Conservation (phyloP, 2,113 vertebrate genomes). For the Mixornis gularis region DNA sequence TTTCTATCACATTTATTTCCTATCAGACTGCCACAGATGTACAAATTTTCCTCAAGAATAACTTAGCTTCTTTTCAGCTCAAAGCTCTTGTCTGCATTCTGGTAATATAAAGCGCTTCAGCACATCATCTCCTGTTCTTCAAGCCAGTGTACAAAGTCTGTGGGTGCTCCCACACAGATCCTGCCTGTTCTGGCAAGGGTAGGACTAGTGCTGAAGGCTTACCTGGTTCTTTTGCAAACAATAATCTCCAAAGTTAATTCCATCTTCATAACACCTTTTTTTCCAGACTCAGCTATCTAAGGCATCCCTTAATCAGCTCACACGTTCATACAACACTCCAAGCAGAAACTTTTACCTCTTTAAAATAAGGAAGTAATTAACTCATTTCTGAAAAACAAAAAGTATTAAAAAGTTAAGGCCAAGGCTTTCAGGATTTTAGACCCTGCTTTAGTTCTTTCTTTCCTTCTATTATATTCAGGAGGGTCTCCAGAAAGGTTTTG, state of each 20-base stretch:
- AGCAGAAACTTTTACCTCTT: neutral
- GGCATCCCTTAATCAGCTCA: neutral
- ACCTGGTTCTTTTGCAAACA: neutral
- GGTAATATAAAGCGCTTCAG: neutral
- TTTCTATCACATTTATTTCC: neutral
- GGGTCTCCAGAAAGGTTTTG: neutral
- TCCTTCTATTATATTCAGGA: neutral
- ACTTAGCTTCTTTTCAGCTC: neutral
- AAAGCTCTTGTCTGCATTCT: neutral
- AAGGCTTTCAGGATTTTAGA: neutral
- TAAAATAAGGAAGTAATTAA: neutral
- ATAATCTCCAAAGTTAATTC: neutral
- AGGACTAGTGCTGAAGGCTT: neutral
- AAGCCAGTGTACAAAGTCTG: neutral
- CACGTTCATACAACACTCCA: fast-evolving
- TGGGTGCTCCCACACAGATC: neutral
- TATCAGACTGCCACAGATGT: neutral
- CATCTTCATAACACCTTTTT: neutral
- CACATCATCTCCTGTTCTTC: neutral
- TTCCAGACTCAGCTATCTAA: neutral
- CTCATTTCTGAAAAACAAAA: neutral
- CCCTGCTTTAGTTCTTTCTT: neutral
- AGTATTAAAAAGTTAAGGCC: neutral
- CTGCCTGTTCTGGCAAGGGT: neutral
- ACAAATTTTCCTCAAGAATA: neutral